A percentile compares a stretch with the other conserved stretches of the same genome.
phyloP scores from a whole-genome alignment of 2,888 invertebrate species.

The Stenurella melanura region DNA sequence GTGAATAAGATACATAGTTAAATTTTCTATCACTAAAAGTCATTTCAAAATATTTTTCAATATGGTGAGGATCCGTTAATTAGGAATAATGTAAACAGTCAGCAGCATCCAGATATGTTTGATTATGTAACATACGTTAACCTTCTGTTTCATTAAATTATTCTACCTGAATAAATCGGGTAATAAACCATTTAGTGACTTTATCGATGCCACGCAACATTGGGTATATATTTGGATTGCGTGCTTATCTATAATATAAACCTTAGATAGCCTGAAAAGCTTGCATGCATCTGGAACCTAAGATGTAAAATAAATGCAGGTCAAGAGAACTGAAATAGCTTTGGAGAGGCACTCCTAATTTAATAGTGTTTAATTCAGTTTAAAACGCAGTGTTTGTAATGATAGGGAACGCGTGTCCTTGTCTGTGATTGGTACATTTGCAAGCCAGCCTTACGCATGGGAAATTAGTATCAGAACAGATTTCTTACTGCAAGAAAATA shows the following conservation, averaged over 20 bases:
- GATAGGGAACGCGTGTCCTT: too few species aligned
- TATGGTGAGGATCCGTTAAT: too few species aligned
- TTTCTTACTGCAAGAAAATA: too few species aligned
- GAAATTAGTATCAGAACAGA: too few species aligned
- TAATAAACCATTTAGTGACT: conserved; percentile 19
- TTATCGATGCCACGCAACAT: conserved; percentile 33
- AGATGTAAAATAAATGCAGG: neutral
- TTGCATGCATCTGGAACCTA: neutral
- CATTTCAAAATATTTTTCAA: too few species aligned
- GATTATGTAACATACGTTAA: neutral
- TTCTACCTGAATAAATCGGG: too few species aligned
- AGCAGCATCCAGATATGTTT: neutral
- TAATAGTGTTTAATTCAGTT: too few species aligned
- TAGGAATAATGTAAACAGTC: neutral
- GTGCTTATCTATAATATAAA: conserved; percentile 23
- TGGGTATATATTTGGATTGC: conserved; percentile 24
- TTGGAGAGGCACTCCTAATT: neutral
- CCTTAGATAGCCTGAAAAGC: conserved; percentile 20
- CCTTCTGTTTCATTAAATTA: conserved; percentile 5
- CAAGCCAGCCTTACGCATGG: too few species aligned
- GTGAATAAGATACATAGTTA: too few species aligned
- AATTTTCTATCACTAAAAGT: too few species aligned
- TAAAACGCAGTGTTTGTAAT: too few species aligned
- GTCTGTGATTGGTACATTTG: too few species aligned
- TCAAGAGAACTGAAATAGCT: neutral